Evolutionary conservation across 2,113 vertebrate species (phyloP).

Genomic region (Pipra filicauda): DNA sequence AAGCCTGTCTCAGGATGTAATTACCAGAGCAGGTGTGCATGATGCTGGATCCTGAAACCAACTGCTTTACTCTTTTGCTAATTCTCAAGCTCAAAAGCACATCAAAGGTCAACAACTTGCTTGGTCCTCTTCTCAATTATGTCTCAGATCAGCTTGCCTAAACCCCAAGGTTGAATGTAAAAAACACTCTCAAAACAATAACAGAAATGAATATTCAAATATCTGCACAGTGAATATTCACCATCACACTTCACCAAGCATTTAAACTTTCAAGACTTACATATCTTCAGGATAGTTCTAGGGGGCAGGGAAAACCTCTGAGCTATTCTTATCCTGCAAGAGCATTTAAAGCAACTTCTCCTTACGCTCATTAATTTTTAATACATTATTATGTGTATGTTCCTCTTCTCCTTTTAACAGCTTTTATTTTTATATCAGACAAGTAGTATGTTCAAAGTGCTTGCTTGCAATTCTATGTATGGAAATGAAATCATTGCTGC

Average conservation of each 20-base stretch:
- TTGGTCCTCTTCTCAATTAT: not conserved
- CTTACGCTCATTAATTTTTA: conserved; percentile 14
- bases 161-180: not conserved
- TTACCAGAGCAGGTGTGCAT: not conserved
- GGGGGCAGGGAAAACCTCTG: not conserved
- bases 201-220: not conserved
- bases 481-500: not conserved
- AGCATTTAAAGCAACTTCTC: conserved; percentile 8
- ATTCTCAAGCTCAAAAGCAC: not conserved
- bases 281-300: not conserved
- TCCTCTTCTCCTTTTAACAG: conserved; percentile 12
- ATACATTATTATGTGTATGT: not conserved
- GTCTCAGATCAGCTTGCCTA: not conserved
- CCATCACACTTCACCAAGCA: not conserved
- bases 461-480: not conserved
- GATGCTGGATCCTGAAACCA: not conserved
- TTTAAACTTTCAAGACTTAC: not conserved
- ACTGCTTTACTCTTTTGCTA: not conserved
- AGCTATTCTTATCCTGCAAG: conserved; percentile 15
- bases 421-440: not conserved
- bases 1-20: not conserved
- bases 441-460: not conserved
- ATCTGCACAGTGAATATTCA: not conserved
- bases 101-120: not conserved
- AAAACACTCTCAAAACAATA: not conserved